Conservation (phyloP, 2,797 vertebrate genomes). For the Phrynocephalus forsythii region DNA sequence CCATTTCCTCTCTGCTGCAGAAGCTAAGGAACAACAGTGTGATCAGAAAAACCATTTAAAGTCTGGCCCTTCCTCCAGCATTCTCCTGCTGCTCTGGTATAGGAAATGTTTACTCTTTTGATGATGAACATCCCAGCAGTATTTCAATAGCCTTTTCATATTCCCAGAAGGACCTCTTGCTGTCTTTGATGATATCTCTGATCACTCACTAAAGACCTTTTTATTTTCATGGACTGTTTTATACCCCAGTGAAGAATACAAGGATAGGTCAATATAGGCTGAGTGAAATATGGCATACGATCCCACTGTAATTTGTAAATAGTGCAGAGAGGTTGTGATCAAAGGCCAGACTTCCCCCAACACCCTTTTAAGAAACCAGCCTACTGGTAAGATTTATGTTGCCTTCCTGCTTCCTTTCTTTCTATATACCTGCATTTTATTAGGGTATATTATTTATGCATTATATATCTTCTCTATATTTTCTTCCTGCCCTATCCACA, state of each 20-base stretch:
- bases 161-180: constrained; percentile 18
- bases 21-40: neutral
- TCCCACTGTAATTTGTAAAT: constrained; percentile 6
- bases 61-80: constrained; percentile 3
- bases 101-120: constrained; percentile 32
- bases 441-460: neutral
- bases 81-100: neutral
- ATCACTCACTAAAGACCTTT: constrained; percentile 53
- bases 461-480: no score
- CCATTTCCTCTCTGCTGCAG: neutral
- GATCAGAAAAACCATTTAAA: constrained; percentile 7
- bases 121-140: constrained; percentile 31
- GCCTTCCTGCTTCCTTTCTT: no score
- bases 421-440: neutral
- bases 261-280: constrained; percentile 28
- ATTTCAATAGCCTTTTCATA: constrained; percentile 32
- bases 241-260: constrained; percentile 20
- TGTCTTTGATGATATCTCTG: constrained; percentile 38
- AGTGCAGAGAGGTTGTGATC: neutral
- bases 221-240: constrained; percentile 50
- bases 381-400: neutral
- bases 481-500: no score
- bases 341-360: neutral
- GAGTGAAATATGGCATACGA: constrained; percentile 13
- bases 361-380: neutral